These are phyloP conservation scores for Onychomys arenicola DNA, from an alignment of 2,797 vertebrate species.

Conservation along the genomic window DNA sequence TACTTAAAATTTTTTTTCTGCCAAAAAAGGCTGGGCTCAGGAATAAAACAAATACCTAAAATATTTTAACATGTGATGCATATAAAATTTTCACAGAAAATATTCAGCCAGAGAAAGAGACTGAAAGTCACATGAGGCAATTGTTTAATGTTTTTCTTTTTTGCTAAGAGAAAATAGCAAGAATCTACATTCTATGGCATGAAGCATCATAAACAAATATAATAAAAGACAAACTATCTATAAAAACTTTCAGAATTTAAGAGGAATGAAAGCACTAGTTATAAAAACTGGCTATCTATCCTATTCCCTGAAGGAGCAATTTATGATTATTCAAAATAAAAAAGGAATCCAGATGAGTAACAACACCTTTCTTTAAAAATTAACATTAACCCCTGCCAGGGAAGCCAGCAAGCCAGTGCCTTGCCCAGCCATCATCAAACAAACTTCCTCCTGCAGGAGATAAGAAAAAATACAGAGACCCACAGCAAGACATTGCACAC, in stretches of 20 bases:
- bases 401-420: background rate
- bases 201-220: slow-evolving; percentile 17
- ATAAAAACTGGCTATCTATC: slow-evolving; percentile 22
- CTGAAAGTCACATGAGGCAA: background rate
- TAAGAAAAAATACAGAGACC: background rate
- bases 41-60: background rate
- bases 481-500: background rate
- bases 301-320: background rate
- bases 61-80: background rate
- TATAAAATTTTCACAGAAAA: slow-evolving; percentile 7
- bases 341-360: slow-evolving; percentile 16
- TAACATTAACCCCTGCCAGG: background rate
- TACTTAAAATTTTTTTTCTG: background rate
- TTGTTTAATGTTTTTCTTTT: background rate
- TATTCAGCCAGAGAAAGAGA: background rate
- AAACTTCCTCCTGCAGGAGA: background rate
- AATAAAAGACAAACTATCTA: background rate
- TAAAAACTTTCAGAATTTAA: background rate
- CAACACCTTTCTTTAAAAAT: slow-evolving; percentile 12
- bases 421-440: background rate
- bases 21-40: background rate
- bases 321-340: background rate
- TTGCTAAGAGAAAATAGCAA: background rate
- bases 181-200: background rate
- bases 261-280: background rate